Conservation (phyloP, 53 echinoderm and acorn worm species). For the Hippasteria phrygiana region DNA sequence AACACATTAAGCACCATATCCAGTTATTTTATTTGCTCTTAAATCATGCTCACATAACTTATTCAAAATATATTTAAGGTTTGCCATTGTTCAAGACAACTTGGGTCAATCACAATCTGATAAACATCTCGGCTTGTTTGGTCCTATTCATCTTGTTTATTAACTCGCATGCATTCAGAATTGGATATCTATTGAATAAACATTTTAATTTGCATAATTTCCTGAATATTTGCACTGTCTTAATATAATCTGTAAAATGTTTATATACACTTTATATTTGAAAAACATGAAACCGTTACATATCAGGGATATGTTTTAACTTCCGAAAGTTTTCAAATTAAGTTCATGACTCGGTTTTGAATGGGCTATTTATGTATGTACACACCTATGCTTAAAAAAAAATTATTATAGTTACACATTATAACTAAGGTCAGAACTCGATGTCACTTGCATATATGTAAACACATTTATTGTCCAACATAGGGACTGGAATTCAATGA, state of each 20-base stretch:
- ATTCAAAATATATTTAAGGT: not conserved
- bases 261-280: too few relatives aligned
- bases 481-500: too few relatives aligned
- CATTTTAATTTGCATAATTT: conserved; percentile 14
- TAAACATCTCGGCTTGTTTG: not conserved
- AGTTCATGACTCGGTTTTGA: too few relatives aligned
- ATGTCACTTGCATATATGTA: too few relatives aligned
- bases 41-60: conserved; percentile 11
- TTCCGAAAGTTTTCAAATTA: too few relatives aligned
- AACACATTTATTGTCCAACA: too few relatives aligned
- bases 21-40: not conserved
- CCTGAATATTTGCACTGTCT: conserved; percentile 24
- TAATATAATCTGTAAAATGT: not conserved
- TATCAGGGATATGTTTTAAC: too few relatives aligned
- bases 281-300: too few relatives aligned
- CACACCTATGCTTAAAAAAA: too few relatives aligned
- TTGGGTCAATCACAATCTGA: not conserved
- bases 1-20: not conserved
- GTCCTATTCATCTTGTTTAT: not conserved
- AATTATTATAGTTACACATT: too few relatives aligned
- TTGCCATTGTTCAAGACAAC: not conserved
- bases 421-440: too few relatives aligned
- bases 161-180: not conserved
- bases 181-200: not conserved
- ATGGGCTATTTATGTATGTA: too few relatives aligned